Percentiles rank a stretch among this genome's conserved stretches.
Evolutionary conservation across 2,113 vertebrate species (phyloP).

Genomic region (Antigone vipio): DNA sequence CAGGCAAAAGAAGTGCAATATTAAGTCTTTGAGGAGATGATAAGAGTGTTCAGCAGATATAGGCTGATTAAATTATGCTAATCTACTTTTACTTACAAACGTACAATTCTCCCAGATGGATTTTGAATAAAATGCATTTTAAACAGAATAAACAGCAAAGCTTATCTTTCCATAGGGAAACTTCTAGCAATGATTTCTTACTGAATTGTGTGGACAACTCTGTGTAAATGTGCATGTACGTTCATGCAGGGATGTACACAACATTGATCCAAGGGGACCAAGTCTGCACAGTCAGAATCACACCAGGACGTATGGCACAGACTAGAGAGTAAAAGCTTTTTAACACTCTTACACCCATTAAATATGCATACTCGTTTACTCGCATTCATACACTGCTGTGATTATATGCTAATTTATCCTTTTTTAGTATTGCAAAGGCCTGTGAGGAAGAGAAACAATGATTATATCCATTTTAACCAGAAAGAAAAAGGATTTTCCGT

Average conservation of each 20-base stretch:
- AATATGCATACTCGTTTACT: background rate
- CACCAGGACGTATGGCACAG: background rate
- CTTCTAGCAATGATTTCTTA: background rate
- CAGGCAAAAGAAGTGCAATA: background rate
- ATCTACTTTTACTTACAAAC: background rate
- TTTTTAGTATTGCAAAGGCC: background rate
- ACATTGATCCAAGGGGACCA: accelerated
- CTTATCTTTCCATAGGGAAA: background rate
- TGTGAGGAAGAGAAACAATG: background rate
- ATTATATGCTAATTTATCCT: background rate
- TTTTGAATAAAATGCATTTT: background rate
- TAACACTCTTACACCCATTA: background rate
- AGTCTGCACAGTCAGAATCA: background rate
- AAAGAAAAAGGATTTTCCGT: background rate
- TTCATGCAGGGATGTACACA: background rate
- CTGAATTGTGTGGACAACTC: background rate
- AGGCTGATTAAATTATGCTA: background rate
- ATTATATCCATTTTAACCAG: background rate
- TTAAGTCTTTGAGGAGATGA: background rate
- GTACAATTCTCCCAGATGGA: background rate
- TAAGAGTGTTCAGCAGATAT: background rate
- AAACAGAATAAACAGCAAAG: background rate
- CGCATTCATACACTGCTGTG: background rate
- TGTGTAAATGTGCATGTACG: background rate
- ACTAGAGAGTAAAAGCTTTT: background rate